Base-by-base conservation (phyloP, 2,797 vertebrate species). In the Karalla daura region DNA sequence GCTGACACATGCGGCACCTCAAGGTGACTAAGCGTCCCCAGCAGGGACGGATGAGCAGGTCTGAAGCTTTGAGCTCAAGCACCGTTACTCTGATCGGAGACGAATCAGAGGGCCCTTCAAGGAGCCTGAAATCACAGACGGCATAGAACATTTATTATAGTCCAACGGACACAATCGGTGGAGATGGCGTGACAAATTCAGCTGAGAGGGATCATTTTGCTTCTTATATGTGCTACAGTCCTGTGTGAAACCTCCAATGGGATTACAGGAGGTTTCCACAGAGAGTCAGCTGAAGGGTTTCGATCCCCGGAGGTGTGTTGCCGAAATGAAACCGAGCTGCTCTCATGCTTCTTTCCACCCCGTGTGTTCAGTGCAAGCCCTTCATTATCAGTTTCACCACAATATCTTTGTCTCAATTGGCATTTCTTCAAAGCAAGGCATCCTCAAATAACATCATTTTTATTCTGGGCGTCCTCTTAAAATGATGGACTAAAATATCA, bases 211-310 rank as follows among this genome's bases (percentile, higher is more conserved):
- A 20, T 50, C 2, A 24, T 11, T 39, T 56, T 10, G 47, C 63
- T 49, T 44, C 36, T 21, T 54, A 61, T 13, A 30, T 14, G 37
- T 46, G 14, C 11, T n/a, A n/a, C 8, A 4, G 50, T 50, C 56
- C 24, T 18, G 23, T 54, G 28, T 59, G 58, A 75, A 60, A 36
- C 30, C 25, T 66, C 63, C 40, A 9, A 15, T 36, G 64, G 58
- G 59, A 64, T 47, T 28, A 33, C 63, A 39, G 37, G 27, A 30
- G 41, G 36, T 62, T 13, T 61, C 56, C 61, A 54, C 47, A 53
- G 75, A 82, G 23, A 79, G 36, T 64, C 70, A 70, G 79, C 62
- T 61, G 63, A 60, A 43, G 60, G 33, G 54, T 44, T 23, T 51
- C 45, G 12, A 2, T 7, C 27, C 13, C 40, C 20, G 32, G 51